A percentile compares a stretch with the other conserved stretches of the same genome.
Evolutionary conservation across 92 coral and sea anemone species (phyloP).

Genomic region (Epizoanthus illoricatus): DNA sequence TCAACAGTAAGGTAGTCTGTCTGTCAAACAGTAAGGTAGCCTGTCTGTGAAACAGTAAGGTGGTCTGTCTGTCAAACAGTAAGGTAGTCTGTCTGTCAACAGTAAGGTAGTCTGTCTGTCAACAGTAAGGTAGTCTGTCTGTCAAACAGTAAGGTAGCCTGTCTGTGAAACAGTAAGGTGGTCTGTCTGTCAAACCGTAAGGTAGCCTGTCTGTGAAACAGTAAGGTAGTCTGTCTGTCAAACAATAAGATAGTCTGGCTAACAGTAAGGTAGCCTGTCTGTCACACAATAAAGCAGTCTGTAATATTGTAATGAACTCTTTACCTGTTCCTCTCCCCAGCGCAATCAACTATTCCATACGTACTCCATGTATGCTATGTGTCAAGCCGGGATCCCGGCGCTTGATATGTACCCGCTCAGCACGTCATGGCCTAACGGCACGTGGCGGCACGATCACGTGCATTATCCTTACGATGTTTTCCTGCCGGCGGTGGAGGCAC

Average conservation of each 20-base stretch:
- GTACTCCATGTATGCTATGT: slow-evolving; percentile 44
- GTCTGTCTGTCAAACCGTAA: background rate
- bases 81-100: no score
- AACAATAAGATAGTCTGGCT: no score
- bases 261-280: no score
- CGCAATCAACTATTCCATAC: slow-evolving; percentile 33
- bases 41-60: no score
- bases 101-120: no score
- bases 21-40: no score
- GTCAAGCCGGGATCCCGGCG: slow-evolving; percentile 29
- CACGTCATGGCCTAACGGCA: slow-evolving; percentile 29
- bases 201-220: background rate
- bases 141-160: background rate
- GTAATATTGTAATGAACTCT: no score
- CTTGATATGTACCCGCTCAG: slow-evolving; percentile 37
- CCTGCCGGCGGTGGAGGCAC: slow-evolving; percentile 10
- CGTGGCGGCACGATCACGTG: slow-evolving; percentile 25
- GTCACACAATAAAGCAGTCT: no score
- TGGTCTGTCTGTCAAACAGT: no score
- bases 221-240: no score
- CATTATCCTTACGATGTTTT: slow-evolving; percentile 29
- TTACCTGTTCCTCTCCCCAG: background rate
- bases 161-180: no score
- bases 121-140: background rate
- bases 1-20: no score